Percentiles rank a stretch among this genome's conserved stretches.
Evolutionary conservation across 2,797 vertebrate species (phyloP).

Genomic region (Rhabdomys pumilio): DNA sequence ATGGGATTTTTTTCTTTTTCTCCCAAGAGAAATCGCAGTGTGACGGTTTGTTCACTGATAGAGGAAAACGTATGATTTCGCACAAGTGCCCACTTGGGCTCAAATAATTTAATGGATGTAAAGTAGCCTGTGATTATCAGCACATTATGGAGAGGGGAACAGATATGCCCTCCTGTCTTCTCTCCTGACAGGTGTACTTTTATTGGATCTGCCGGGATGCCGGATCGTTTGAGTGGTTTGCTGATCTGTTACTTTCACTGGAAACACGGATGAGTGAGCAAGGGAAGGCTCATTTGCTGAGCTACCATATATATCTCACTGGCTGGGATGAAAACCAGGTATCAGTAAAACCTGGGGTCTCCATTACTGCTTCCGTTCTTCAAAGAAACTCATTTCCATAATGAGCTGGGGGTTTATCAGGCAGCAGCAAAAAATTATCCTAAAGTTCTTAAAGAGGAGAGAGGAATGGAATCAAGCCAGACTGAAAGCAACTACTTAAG

Average conservation of each 20-base stretch:
- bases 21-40: conserved; percentile 74
- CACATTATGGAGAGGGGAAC: conserved; percentile 71
- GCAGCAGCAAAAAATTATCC: conserved; percentile 27
- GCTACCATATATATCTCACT: conserved; percentile 92
- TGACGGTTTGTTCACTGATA: conserved; percentile 70
- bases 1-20: conserved; percentile 34
- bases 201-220: conserved; percentile 93
- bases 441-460: conserved; percentile 26
- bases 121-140: conserved; percentile 60
- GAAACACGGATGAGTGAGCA: conserved; percentile 90
- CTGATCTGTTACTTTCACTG: conserved; percentile 90
- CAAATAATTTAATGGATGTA: conserved; percentile 72
- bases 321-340: conserved; percentile 92
- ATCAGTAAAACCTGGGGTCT: conserved; percentile 56
- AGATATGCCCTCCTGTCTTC: conserved; percentile 75
- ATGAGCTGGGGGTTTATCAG: not conserved
- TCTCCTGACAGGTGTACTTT: conserved; percentile 91
- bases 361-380: not conserved
- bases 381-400: not conserved
- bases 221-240: conserved; percentile 92
- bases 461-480: conserved; percentile 46
- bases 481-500: not conserved
- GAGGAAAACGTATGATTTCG: conserved; percentile 67
- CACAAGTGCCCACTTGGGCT: conserved; percentile 72
- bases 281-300: conserved; percentile 89